A percentile compares a stretch with the other conserved stretches of the same genome.
Evolutionary conservation across 2,888 invertebrate genomes (phyloP).

Genomic region (Parnassius glacialis): DNA sequence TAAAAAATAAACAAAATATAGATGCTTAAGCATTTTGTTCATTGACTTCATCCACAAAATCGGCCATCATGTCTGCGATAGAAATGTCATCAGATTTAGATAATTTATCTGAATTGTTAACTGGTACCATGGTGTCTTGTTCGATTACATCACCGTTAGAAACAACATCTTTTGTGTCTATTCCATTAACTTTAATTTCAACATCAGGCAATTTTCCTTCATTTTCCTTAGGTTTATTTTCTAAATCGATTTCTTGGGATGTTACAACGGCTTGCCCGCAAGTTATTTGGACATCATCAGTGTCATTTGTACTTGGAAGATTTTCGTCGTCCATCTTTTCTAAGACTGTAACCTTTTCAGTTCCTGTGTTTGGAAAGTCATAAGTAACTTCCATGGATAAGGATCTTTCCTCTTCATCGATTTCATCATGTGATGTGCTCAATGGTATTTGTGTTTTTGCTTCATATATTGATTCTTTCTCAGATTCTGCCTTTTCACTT

Average conservation of each 20-base stretch:
- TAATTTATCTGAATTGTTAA: conserved; percentile 13
- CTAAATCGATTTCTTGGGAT: conserved; percentile 49
- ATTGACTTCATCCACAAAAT: conserved; percentile 72
- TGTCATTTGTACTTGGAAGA: conserved; percentile 64
- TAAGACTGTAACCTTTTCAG: conserved; percentile 45
- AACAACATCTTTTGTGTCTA: conserved; percentile 25
- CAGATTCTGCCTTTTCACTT: conserved; percentile 9
- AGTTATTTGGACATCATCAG: conserved; percentile 68
- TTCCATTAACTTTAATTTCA: conserved; percentile 48
- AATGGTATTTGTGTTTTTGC: conserved; percentile 53
- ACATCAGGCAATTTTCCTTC: conserved; percentile 23
- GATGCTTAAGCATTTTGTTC: conserved; percentile 38
- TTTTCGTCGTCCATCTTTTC: conserved; percentile 63
- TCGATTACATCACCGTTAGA: conserved; percentile 10
- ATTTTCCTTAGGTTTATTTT: conserved; percentile 35
- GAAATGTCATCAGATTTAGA: conserved; percentile 37
- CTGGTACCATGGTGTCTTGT: background rate
- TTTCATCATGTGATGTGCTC: conserved; percentile 43
- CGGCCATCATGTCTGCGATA: conserved; percentile 72
- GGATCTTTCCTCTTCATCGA: conserved; percentile 48
- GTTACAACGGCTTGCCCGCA: conserved; percentile 57
- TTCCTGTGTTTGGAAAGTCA: conserved; percentile 48
- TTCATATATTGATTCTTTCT: conserved; percentile 37
- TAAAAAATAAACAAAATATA: conserved; percentile 34
- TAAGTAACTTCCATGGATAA: conserved; percentile 59